These are phyloP conservation scores for Atopsyche davidsoni DNA, from an alignment of 1,140 invertebrate genomes.

Conservation along the genomic window DNA sequence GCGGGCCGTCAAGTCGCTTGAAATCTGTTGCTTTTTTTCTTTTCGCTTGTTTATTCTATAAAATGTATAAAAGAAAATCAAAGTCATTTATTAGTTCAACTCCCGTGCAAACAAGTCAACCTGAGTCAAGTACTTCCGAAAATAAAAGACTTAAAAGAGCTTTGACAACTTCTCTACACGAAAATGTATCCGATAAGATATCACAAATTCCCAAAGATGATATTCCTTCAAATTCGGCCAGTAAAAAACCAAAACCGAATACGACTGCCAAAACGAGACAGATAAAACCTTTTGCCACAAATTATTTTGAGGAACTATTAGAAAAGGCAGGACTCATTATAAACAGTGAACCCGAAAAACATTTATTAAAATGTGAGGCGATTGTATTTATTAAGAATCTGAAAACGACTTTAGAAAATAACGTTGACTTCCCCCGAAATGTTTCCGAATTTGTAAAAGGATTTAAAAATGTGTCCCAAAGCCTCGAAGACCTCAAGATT, in stretches of 20 bases:
- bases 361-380: constrained; percentile 29
- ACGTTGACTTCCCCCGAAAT: constrained; percentile 41
- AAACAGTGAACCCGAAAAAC: constrained; percentile 7
- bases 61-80: constrained; percentile 21
- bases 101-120: no score
- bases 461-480: constrained; percentile 36
- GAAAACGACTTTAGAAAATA: constrained; percentile 39
- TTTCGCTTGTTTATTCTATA: neutral
- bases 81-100: constrained; percentile 6
- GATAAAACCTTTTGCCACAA: constrained; percentile 19
- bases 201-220: no score
- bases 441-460: constrained; percentile 36
- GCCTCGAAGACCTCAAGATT: constrained; percentile 37
- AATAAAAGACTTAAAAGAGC: constrained; percentile 11
- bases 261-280: neutral
- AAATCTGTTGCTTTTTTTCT: no score
- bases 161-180: constrained; percentile 6
- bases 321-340: constrained; percentile 19
- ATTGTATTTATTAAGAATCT: constrained; percentile 38
- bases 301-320: constrained; percentile 22
- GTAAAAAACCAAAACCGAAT: constrained; percentile 9
- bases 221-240: neutral
- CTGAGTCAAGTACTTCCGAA: constrained; percentile 9
- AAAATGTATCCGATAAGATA: no score
- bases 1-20: constrained; percentile 14